Evolutionary conservation across 2,888 invertebrate genomes (phyloP).

Genomic region (Homarus gammarus): DNA sequence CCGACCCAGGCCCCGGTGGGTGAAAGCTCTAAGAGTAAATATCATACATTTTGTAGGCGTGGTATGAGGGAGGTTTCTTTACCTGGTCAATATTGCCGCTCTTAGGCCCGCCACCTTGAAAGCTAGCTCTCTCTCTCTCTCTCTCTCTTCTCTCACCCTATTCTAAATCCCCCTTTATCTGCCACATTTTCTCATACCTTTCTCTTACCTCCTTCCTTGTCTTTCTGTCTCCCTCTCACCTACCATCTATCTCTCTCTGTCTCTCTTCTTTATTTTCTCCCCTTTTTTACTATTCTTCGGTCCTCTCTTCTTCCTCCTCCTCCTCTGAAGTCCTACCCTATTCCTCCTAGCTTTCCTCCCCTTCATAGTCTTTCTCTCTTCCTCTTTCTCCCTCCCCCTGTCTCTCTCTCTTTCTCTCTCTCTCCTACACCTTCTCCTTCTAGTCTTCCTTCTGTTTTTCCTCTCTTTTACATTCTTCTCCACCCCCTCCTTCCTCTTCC

Average conservation of each 20-base stretch:
- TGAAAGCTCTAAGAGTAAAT: constrained; percentile 39
- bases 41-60: constrained; percentile 58
- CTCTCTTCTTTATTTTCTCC: no score
- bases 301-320: no score
- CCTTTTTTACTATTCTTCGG: no score
- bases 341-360: no score
- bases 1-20: neutral
- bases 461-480: neutral
- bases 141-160: neutral
- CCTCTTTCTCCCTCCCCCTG: neutral
- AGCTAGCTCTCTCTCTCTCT: neutral
- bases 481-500: neutral
- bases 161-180: no score
- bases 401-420: neutral
- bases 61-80: constrained; percentile 42
- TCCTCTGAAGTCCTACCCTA: no score
- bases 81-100: constrained; percentile 43
- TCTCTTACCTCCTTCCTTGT: no score
- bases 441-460: neutral
- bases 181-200: no score
- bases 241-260: no score
- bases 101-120: constrained; percentile 23
- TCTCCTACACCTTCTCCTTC: no score
- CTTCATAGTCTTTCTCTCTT: no score
- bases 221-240: neutral